Evolutionary conservation across 2,113 vertebrate genomes (phyloP).

Genomic region (Synchiropus splendidus): DNA sequence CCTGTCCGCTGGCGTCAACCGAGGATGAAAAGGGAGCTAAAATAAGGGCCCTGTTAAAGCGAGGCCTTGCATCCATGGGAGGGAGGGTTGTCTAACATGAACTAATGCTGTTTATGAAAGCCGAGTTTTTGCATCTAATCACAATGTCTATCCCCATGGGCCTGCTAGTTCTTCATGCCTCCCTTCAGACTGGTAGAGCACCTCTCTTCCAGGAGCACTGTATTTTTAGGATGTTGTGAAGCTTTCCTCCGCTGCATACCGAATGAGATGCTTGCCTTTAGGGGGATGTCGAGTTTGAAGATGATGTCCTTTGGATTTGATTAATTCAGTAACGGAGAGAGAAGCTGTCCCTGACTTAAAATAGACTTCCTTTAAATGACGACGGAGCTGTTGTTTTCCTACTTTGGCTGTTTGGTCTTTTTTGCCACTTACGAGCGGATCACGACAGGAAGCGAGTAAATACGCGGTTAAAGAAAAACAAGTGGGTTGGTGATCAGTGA

Average conservation of each 20-base stretch:
- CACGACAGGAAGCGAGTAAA: constrained; percentile 56
- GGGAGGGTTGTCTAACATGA: constrained; percentile 68
- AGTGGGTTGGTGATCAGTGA: constrained; percentile 33
- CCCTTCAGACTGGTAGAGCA: constrained; percentile 82
- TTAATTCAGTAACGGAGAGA: constrained; percentile 86
- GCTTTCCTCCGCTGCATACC: constrained; percentile 89
- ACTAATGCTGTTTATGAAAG: constrained; percentile 87
- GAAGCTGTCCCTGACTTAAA: constrained; percentile 73
- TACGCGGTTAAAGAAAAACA: constrained; percentile 27
- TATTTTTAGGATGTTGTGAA: constrained; percentile 98
- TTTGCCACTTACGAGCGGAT: constrained; percentile 56
- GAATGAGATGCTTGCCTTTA: constrained; percentile 94
- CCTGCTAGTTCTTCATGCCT: constrained; percentile 82
- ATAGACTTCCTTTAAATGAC: constrained; percentile 72
- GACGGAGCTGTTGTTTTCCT: constrained; percentile 66
- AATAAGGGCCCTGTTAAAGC: constrained; percentile 22
- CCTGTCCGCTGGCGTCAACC: no score
- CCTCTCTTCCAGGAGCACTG: constrained; percentile 86
- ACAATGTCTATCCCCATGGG: constrained; percentile 85
- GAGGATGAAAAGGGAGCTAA: no score
- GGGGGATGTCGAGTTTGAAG: constrained; percentile 97
- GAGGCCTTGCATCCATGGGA: constrained; percentile 49
- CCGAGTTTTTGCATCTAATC: constrained; percentile 82
- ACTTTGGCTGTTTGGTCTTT: constrained; percentile 55
- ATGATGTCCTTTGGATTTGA: constrained; percentile 96